A percentile compares a stretch with the other conserved stretches of the same genome.
These are phyloP conservation scores for Gila orcuttii DNA, from an alignment of 2,113 vertebrate species.

Conservation along the genomic window DNA sequence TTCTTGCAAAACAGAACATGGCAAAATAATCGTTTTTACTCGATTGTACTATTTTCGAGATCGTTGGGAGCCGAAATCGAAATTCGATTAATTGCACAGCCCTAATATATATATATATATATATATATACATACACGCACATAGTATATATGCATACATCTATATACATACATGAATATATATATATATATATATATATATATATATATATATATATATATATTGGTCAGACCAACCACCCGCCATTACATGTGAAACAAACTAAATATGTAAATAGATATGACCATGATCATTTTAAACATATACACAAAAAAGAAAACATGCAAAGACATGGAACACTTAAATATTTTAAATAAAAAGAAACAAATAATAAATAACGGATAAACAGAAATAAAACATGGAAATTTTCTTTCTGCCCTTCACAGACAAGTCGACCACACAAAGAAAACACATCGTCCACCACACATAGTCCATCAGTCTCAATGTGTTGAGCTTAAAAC, in stretches of 20 bases:
- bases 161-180: background rate
- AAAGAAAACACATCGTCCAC: background rate
- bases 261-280: constrained; percentile 6
- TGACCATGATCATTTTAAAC: constrained; percentile 2
- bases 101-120: no score
- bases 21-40: no score
- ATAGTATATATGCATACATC: no score
- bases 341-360: background rate
- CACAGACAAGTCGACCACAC: background rate
- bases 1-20: no score
- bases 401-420: background rate
- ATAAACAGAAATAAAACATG: background rate
- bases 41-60: no score
- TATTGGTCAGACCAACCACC: background rate
- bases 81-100: no score
- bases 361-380: background rate
- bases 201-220: background rate
- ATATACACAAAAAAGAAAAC: background rate
- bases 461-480: background rate
- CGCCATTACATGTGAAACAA: background rate
- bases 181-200: no score
- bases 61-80: no score
- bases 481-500: background rate
- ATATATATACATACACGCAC: no score
- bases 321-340: background rate